phyloP scores from a whole-genome alignment of 1,140 invertebrate species.

The Drosophila ogumai region DNA sequence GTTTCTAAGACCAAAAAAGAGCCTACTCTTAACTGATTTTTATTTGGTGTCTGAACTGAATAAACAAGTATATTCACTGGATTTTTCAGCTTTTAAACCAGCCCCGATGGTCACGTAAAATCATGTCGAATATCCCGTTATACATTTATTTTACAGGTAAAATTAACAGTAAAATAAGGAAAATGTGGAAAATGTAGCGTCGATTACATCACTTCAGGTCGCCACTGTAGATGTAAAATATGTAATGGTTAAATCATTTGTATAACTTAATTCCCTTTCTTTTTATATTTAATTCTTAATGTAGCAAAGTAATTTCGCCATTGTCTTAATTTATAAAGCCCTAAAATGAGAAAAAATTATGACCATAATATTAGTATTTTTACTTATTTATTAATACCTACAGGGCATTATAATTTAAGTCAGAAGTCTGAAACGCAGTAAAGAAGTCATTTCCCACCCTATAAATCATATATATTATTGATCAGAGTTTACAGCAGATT shows the following conservation, averaged over 20 bases:
- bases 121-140: not conserved
- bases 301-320: too few relatives aligned
- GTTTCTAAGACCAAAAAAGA: not conserved
- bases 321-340: too few relatives aligned
- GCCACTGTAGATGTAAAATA: not conserved
- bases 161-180: not conserved
- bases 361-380: too few relatives aligned
- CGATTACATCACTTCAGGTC: not conserved
- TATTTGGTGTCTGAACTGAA: conserved; percentile 4
- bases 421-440: too few relatives aligned
- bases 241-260: too few relatives aligned
- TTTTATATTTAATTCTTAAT: not conserved
- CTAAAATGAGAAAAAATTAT: too few relatives aligned
- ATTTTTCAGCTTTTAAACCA: not conserved
- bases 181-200: not conserved
- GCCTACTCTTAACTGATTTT: not conserved
- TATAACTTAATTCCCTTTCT: not conserved
- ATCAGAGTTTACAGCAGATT: too few relatives aligned
- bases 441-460: too few relatives aligned
- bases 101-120: not conserved
- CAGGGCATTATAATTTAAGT: too few relatives aligned
- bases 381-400: too few relatives aligned
- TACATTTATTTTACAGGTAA: not conserved
- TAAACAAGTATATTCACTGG: not conserved
- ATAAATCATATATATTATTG: too few relatives aligned